Conservation (phyloP, 2,797 vertebrate species). For the Pseudocheirus occidentalis region DNA sequence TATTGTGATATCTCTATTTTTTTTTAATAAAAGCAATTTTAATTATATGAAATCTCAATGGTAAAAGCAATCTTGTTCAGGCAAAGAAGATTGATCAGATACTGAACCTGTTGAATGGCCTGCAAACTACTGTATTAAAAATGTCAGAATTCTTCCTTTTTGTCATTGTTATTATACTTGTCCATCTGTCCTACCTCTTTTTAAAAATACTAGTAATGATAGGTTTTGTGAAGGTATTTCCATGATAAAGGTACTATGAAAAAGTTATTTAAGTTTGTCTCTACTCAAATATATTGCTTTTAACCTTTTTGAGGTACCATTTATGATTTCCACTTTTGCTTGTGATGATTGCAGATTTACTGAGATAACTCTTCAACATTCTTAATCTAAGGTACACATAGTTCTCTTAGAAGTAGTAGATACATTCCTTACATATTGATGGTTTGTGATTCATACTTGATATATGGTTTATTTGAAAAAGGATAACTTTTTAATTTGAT, state of each 20-base stretch:
- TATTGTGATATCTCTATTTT: not conserved
- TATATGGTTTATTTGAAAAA: not conserved
- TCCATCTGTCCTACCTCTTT: not conserved
- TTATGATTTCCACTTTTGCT: conserved; percentile 4
- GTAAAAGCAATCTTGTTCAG: not conserved
- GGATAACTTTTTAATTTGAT: not conserved
- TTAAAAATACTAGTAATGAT: not conserved
- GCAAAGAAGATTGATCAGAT: not conserved
- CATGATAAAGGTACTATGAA: not conserved
- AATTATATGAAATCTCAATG: not conserved
- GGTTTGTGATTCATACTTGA: not conserved
- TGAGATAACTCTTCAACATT: not conserved
- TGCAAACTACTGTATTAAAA: not conserved
- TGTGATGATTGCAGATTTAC: not conserved
- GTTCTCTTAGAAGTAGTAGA: not conserved
- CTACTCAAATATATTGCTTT: not conserved
- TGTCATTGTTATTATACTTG: conserved; percentile 1
- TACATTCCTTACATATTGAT: not conserved
- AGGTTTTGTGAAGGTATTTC: not conserved
- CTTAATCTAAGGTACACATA: not conserved
- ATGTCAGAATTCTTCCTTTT: not conserved
- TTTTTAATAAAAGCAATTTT: not conserved
- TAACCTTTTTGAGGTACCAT: not conserved
- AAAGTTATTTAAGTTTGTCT: not conserved
- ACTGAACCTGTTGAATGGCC: not conserved